Conservation (phyloP, 1,140 invertebrate species). For the Hylaeus volcanicus region DNA sequence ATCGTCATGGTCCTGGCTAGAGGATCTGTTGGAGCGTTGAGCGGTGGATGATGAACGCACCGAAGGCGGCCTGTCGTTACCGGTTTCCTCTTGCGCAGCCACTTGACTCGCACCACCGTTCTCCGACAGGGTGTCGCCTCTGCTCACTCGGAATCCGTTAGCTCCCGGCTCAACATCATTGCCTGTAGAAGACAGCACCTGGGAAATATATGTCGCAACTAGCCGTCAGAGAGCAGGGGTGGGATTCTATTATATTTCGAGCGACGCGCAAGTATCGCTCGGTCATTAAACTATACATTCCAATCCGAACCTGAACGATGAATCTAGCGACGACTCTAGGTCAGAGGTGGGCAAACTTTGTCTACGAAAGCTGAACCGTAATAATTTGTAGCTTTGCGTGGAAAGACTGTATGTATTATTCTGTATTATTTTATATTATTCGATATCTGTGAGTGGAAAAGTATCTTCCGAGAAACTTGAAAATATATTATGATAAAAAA, state of each 20-base stretch:
- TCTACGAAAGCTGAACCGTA: too few species aligned
- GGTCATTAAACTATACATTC: slow-evolving; percentile 2
- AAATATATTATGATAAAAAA: too few species aligned
- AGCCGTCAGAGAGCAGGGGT: slow-evolving; percentile 81
- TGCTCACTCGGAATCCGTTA: slow-evolving; percentile 81
- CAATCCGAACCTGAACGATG: too few species aligned
- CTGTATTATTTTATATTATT: too few species aligned
- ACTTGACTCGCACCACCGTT: slow-evolving; percentile 66
- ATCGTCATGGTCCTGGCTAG: slow-evolving; percentile 76
- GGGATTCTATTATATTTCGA: slow-evolving; percentile 78
- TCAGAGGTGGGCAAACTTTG: too few species aligned
- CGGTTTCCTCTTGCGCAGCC: slow-evolving; percentile 65
- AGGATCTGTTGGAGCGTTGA: slow-evolving; percentile 74
- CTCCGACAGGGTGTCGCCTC: slow-evolving; percentile 76
- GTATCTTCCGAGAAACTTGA: too few species aligned
- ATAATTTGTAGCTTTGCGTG: too few species aligned
- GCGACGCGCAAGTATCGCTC: slow-evolving; percentile 71
- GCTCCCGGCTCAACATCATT: slow-evolving; percentile 82
- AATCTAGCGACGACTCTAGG: too few species aligned
- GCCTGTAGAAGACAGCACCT: slow-evolving; percentile 84
- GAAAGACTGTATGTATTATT: too few species aligned
- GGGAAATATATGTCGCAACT: slow-evolving; percentile 82
- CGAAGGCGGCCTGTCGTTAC: slow-evolving; percentile 78
- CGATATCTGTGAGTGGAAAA: too few species aligned
- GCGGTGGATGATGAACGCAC: slow-evolving; percentile 80